These are phyloP conservation scores for Litoditis marina DNA, from an alignment of 2,888 invertebrate genomes.

Conservation along the genomic window DNA sequence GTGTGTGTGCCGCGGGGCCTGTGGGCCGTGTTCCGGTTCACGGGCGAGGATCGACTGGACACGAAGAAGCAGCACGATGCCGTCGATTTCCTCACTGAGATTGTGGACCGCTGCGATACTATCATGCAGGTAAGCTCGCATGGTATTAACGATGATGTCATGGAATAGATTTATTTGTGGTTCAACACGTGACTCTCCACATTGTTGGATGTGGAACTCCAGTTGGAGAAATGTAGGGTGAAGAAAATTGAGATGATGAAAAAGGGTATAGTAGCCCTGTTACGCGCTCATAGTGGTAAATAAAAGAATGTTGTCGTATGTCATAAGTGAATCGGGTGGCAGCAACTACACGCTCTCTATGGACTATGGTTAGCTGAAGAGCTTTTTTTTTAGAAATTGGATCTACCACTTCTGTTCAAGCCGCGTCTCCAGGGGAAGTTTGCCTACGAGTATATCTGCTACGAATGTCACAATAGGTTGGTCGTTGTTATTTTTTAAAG, in stretches of 20 bases:
- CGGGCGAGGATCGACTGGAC: slow-evolving; percentile 66
- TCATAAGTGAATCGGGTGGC: too few species aligned
- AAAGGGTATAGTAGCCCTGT: too few species aligned
- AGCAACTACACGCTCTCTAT: too few species aligned
- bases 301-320: too few species aligned
- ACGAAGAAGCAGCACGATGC: slow-evolving; percentile 67
- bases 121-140: slow-evolving; percentile 62
- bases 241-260: too few species aligned
- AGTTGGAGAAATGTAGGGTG: too few species aligned
- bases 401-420: slow-evolving; percentile 65
- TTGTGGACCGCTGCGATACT: slow-evolving; percentile 67
- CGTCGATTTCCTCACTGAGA: slow-evolving; percentile 67
- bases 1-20: slow-evolving; percentile 66
- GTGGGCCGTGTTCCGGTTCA: slow-evolving; percentile 66
- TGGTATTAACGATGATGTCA: neutral
- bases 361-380: too few species aligned
- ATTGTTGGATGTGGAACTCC: too few species aligned
- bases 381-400: slow-evolving; percentile 61
- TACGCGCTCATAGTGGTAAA: too few species aligned
- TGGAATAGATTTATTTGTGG: too few species aligned
- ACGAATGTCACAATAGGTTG: slow-evolving; percentile 67
- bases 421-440: slow-evolving; percentile 66
- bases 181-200: too few species aligned
- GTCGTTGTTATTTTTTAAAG: too few species aligned
- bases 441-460: slow-evolving; percentile 67